A percentile compares a stretch with the other conserved stretches of the same genome.
Evolutionary conservation across 2,797 vertebrate species (phyloP).

Genomic region (Falco rusticolus): DNA sequence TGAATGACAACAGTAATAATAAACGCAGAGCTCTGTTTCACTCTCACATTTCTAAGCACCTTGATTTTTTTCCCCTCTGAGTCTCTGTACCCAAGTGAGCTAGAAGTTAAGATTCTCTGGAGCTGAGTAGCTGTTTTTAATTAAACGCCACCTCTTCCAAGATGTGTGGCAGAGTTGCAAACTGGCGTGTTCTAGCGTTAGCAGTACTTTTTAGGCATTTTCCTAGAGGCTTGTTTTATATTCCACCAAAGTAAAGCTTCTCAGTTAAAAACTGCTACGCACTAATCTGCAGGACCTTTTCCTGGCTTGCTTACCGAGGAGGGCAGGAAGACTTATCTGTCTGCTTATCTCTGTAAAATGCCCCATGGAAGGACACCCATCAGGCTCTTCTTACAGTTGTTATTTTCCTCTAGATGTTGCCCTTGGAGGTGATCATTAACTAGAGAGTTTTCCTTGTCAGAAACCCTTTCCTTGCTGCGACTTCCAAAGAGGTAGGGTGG

Average conservation of each 20-base stretch:
- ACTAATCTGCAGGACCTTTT: neutral
- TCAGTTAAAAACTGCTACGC: neutral
- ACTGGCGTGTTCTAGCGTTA: neutral
- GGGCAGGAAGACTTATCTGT: neutral
- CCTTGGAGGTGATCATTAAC: neutral
- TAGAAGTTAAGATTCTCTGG: neutral
- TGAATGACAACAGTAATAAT: neutral
- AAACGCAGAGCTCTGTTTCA: neutral
- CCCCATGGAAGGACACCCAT: neutral
- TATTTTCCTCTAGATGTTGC: neutral
- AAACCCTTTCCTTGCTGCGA: neutral
- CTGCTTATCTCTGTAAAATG: neutral
- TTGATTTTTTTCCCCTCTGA: neutral
- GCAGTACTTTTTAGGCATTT: neutral
- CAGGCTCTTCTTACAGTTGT: neutral
- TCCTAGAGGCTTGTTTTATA: neutral
- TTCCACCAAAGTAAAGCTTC: neutral
- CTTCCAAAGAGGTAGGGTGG: neutral
- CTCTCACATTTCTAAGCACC: neutral
- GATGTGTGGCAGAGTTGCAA: neutral
- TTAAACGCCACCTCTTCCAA: neutral
- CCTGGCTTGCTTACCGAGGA: neutral
- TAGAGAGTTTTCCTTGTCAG: neutral
- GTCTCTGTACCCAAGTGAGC: neutral
- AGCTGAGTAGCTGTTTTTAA: neutral